Evolutionary conservation across 1,140 invertebrate genomes (phyloP).

Genomic region (Dreissena polymorpha): DNA sequence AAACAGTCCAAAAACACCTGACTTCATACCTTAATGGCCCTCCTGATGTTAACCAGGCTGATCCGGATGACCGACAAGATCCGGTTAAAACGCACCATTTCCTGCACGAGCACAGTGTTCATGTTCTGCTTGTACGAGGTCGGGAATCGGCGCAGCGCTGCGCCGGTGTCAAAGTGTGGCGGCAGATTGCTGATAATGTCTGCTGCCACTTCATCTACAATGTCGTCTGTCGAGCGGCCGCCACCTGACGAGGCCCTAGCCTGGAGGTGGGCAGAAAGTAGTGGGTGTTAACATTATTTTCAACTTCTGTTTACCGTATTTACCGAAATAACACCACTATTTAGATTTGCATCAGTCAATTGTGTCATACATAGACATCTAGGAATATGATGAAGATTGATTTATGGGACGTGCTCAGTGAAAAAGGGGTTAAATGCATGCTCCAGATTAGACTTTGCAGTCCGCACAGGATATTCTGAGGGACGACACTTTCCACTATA

Average conservation of each 20-base stretch:
- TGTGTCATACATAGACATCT: too few relatives aligned
- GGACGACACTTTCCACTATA: too few relatives aligned
- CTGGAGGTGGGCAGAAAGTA: slow-evolving; percentile 56
- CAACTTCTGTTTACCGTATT: too few relatives aligned
- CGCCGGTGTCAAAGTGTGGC: slow-evolving; percentile 85
- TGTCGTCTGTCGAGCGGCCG: slow-evolving; percentile 84
- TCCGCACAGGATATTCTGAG: too few relatives aligned
- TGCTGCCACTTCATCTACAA: slow-evolving; percentile 83
- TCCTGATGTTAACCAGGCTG: slow-evolving; percentile 87
- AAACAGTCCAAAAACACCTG: too few relatives aligned
- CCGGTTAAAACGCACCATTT: slow-evolving; percentile 93
- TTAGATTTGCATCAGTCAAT: too few relatives aligned
- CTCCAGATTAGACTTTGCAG: too few relatives aligned
- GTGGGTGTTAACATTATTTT: neutral
- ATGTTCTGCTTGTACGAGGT: slow-evolving; percentile 91
- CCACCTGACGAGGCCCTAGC: slow-evolving; percentile 78
- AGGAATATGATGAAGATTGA: too few relatives aligned
- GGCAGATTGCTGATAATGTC: slow-evolving; percentile 89
- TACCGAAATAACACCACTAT: too few relatives aligned
- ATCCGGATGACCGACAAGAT: slow-evolving; percentile 86
- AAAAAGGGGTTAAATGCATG: too few relatives aligned
- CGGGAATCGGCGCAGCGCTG: slow-evolving; percentile 85
- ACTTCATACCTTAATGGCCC: slow-evolving; percentile 89
- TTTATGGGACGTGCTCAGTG: too few relatives aligned
- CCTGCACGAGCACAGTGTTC: slow-evolving; percentile 96